Evolutionary conservation across 2,797 vertebrate species (phyloP).

Genomic region (Pyrrhura leucotis): DNA sequence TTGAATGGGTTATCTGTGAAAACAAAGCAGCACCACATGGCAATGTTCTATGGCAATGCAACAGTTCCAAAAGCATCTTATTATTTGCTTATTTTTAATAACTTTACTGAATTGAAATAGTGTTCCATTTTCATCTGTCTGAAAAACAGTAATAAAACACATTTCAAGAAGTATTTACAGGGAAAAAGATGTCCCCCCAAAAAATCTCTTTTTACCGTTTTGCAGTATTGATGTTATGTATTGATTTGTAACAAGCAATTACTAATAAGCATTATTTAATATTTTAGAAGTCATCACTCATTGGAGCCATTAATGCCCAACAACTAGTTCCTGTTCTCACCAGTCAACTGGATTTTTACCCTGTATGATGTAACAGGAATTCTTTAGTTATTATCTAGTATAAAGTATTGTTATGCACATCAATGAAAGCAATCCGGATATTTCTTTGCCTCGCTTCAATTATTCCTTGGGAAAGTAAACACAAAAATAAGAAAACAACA

Average conservation of each 20-base stretch:
- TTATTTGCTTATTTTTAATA: neutral
- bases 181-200: neutral
- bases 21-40: neutral
- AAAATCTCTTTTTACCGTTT: neutral
- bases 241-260: neutral
- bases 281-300: neutral
- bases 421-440: neutral
- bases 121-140: neutral
- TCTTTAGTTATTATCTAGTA: neutral
- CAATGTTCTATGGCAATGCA: neutral
- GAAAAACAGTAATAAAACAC: neutral
- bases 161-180: neutral
- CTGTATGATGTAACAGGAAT: neutral
- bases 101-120: neutral
- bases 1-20: neutral
- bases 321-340: neutral
- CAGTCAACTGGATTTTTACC: neutral
- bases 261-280: neutral
- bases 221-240: neutral
- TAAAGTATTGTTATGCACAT: neutral
- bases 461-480: neutral
- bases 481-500: constrained; percentile 51
- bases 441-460: neutral
- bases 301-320: neutral
- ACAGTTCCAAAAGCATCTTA: neutral